Evolutionary conservation across 2,888 invertebrate species (phyloP), one percentile per base, ranked within the genome.

Genomic region (Sturmia bella): DNA sequence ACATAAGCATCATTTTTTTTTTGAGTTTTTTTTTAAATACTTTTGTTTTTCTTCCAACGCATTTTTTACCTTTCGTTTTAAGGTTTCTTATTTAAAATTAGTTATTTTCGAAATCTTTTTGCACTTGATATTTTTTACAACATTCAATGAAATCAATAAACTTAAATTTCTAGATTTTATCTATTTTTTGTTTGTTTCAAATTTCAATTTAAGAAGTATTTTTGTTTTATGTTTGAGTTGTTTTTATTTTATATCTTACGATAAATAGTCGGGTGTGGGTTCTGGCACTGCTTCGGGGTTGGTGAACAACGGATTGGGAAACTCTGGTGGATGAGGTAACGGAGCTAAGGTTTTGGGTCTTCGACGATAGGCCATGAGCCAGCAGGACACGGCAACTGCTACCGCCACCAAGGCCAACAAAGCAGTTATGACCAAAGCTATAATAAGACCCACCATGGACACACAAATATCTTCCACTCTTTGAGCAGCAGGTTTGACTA

Each of bases 341-440:
- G 98, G 98, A 48, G 97, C 97, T 84, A 96, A 94, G 66, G 96
- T 94, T 88, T 96, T 96, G 68, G 97, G 96, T 88, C 96, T 94
- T 86, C 97, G 94, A 85, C 97, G 92, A 92, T 97, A 97, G 86
- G 98, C 98, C 94, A 98, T 96, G 85, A 98, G 93, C 98, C 98
- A 98, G 91, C 98, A 98, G 83, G 97, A 97, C 77, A 98, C 97
- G 75, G 97, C 97, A 64, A 98, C 96, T 32, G 98, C 98, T 75
- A 98, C 97, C 76, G 98, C 97, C 79, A 98, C 97, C 84, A 98
- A 92, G 77, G 98, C 97, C 88, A 98, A 92, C 83, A 98, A 93
- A 63, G 97, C 97, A 85, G 98, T 98, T 89, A 98, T 95, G 84
- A 97, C 96, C 87, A 98, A 92, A 85, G 98, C 97, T 88, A 98